Percentiles rank a stretch among this genome's conserved stretches.
Evolutionary conservation across 2,113 vertebrate species (phyloP).

Genomic region (Tupaia chinensis): DNA sequence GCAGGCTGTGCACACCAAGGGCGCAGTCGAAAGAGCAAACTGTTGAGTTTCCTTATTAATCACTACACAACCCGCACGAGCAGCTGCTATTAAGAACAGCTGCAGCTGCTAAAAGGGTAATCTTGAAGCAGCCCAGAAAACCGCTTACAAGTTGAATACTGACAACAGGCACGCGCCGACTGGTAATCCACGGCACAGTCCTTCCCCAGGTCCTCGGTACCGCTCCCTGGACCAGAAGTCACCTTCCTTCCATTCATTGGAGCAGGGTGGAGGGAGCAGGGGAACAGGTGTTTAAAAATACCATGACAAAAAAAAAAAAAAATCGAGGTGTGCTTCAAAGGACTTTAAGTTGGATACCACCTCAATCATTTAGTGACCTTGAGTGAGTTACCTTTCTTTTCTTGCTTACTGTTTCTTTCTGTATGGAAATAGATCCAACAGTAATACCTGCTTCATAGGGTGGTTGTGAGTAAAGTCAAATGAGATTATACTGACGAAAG

Average conservation of each 20-base stretch:
- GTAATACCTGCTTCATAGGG: neutral
- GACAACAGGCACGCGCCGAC: neutral
- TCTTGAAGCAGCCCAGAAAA: conserved; percentile 74
- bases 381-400: neutral
- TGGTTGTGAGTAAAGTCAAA: neutral
- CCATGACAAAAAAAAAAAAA: neutral
- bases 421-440: neutral
- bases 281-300: neutral
- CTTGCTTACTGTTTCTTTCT: neutral
- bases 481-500: neutral
- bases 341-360: neutral
- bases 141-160: neutral
- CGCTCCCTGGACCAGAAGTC: neutral
- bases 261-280: neutral
- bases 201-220: neutral
- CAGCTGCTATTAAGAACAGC: conserved; percentile 82
- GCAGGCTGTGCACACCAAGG: conserved; percentile 52
- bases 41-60: conserved; percentile 74
- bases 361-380: neutral
- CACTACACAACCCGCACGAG: conserved; percentile 71
- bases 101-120: conserved; percentile 74
- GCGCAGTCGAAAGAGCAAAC: conserved; percentile 74
- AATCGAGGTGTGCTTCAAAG: neutral
- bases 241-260: neutral
- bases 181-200: neutral